Evolutionary conservation across 2,797 vertebrate genomes (phyloP), one percentile per base, ranked within the genome.

Genomic region (Xenentodon cancila): DNA sequence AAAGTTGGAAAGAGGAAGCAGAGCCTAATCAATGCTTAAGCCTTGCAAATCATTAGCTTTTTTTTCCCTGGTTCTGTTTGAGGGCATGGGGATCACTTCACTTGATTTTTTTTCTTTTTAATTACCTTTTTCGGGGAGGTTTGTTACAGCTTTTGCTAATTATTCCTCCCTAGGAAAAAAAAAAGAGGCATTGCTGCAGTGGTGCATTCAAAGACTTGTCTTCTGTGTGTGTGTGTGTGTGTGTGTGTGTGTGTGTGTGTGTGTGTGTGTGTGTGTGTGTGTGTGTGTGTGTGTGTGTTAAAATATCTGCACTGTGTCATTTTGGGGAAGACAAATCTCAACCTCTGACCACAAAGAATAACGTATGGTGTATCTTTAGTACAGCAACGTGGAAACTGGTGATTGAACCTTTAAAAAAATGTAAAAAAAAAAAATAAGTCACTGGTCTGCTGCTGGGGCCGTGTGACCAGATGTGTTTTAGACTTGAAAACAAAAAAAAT

Each of bases 141-240:
- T 68, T 21, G 20, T 2, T 15, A 8, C n/a, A 12, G 19, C 16
- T 52, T 43, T n/a, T 15, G 30, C 30, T 30, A 40, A 40, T 40
- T 40, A 40, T 47, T 12, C 22, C 44, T 22, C 46, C 47, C 5
- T 15, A 5, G 30, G 25, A 25, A 30, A 21, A 17, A 12, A 72
- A 77, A 79, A 66, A 64, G 66, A 77, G 78, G 79, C 70, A 79
- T 81, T 79, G 63, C 72, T 75, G 79, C 78, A 83, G 71, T 80
- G 73, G 77, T 84, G 82, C 81, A 63, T 82, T 84, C 61, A 70
- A 71, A 83, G 72, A 79, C 80, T n/a, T 60, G 46, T 69, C 42
- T 13, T 67, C 65, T 34, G 64, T 63, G 53, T 58, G 13, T 57
- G 16, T 30, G 30, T 8, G 30, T 8, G 30, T 63, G 5, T 63